These are phyloP conservation scores for Halcyon chelicuti DNA, from an alignment of 2,797 vertebrate genomes.

Conservation along the genomic window DNA sequence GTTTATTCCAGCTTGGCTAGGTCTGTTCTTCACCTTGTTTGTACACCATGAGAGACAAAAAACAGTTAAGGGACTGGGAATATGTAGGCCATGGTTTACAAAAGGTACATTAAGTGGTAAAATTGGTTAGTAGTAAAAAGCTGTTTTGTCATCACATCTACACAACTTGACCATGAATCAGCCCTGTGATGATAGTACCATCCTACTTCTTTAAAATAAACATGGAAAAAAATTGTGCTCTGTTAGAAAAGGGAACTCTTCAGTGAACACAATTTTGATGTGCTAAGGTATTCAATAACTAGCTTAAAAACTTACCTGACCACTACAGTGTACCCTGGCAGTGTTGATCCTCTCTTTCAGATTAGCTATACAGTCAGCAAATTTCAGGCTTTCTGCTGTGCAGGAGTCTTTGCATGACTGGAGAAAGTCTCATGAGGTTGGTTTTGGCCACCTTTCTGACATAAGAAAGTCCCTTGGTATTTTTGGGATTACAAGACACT, in stretches of 20 bases:
- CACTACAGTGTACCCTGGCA: background rate
- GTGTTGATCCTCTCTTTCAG: background rate
- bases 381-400: background rate
- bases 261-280: background rate
- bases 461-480: rapidly evolving
- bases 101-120: background rate
- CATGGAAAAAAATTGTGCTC: background rate
- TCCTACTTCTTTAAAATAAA: background rate
- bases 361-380: background rate
- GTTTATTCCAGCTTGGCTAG: background rate
- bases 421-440: background rate
- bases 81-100: background rate
- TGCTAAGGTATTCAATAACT: background rate
- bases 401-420: background rate
- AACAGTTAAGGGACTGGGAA: background rate
- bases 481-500: background rate
- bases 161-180: background rate
- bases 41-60: rapidly evolving
- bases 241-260: background rate
- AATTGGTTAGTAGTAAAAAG: background rate
- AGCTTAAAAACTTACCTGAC: background rate
- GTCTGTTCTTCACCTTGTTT: background rate
- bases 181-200: background rate
- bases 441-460: background rate
- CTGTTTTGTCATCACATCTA: background rate